Percentiles rank a stretch among this genome's conserved stretches.
phyloP scores from a whole-genome alignment of 1,140 invertebrate genomes.

The Megathymus violae region DNA sequence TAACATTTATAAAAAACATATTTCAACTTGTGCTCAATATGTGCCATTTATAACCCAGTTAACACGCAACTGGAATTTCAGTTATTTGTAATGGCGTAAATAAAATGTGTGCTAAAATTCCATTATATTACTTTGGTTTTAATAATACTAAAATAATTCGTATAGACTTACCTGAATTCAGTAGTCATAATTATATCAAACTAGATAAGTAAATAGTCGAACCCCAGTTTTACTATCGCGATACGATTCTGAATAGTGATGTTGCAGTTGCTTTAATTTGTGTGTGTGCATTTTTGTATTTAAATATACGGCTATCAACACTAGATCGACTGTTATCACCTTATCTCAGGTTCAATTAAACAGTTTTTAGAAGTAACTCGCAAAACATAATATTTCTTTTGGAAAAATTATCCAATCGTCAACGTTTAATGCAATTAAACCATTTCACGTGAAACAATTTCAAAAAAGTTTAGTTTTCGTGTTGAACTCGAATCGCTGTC shows the following conservation, averaged over 20 bases:
- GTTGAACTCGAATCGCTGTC: too few species aligned
- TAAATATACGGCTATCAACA: too few species aligned
- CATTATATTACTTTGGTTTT: background rate
- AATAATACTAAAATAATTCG: background rate
- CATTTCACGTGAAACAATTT: too few species aligned
- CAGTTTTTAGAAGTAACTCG: too few species aligned
- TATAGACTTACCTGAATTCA: background rate
- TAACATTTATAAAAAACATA: background rate
- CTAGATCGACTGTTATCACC: too few species aligned
- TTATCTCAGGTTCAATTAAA: too few species aligned
- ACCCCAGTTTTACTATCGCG: background rate
- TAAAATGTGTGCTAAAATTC: background rate
- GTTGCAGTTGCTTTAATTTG: too few species aligned
- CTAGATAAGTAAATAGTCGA: background rate
- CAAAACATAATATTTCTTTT: too few species aligned
- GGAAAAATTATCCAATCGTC: too few species aligned
- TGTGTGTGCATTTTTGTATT: too few species aligned
- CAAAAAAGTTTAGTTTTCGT: too few species aligned
- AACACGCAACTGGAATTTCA: background rate
- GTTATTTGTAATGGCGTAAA: conserved; percentile 1
- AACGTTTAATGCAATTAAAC: too few species aligned
- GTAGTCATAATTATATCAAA: background rate
- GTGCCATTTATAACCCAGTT: background rate
- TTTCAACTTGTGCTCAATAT: background rate
- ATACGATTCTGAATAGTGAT: background rate